Conservation (phyloP, 2,797 vertebrate species). For the Leptodactylus fallax region DNA sequence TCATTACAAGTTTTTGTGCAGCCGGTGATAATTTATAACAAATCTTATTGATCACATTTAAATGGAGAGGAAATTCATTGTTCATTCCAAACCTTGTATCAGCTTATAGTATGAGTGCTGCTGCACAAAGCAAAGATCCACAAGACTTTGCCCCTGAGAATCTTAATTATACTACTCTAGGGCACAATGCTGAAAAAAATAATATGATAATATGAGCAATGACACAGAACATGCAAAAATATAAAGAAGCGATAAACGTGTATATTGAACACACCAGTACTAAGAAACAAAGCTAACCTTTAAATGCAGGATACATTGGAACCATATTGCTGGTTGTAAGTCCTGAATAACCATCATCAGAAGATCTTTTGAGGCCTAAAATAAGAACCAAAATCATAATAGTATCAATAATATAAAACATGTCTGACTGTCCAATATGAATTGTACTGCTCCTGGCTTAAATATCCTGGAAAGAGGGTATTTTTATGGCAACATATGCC, state of each 20-base stretch:
- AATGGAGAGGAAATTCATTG: not conserved
- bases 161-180: not conserved
- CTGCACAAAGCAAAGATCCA: not conserved
- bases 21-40: not conserved
- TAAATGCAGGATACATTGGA: constrained; percentile 90
- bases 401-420: not conserved
- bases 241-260: too few species aligned
- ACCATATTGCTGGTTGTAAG: constrained; percentile 85
- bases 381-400: not conserved
- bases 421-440: not conserved
- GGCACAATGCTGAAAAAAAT: not conserved
- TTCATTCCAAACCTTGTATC: not conserved
- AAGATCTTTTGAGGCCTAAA: constrained; percentile 74
- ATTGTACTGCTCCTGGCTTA: not conserved
- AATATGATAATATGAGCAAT: not conserved
- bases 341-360: constrained; percentile 81
- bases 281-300: constrained; percentile 78
- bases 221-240: not conserved
- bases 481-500: not conserved
- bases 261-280: not conserved
- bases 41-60: not conserved
- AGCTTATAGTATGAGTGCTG: not conserved
- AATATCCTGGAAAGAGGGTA: not conserved
- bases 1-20: not conserved
- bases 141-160: not conserved